A percentile compares a stretch with the other conserved stretches of the same genome.
These are phyloP conservation scores for Hylaea fasciaria DNA, from an alignment of 2,888 invertebrate genomes.

Conservation along the genomic window DNA sequence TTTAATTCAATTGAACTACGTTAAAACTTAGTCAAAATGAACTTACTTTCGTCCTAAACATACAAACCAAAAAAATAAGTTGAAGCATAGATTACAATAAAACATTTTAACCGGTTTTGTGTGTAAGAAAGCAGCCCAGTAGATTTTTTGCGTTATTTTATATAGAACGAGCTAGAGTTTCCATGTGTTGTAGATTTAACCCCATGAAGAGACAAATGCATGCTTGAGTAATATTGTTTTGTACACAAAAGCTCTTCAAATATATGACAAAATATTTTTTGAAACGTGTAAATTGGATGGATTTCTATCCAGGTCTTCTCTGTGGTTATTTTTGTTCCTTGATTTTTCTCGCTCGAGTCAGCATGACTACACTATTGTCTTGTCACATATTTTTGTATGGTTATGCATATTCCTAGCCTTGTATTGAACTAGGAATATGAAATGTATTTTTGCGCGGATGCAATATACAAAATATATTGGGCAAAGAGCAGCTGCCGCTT, in stretches of 20 bases:
- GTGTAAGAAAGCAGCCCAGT: slow-evolving; percentile 42
- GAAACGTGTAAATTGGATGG: slow-evolving; percentile 69
- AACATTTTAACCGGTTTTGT: slow-evolving; percentile 29
- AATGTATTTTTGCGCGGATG: too few species aligned
- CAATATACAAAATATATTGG: too few species aligned
- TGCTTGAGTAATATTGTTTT: slow-evolving; percentile 61
- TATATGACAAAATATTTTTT: slow-evolving; percentile 69
- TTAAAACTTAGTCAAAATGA: too few species aligned
- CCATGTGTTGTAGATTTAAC: slow-evolving; percentile 70
- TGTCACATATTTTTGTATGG: too few species aligned
- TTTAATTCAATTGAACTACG: too few species aligned
- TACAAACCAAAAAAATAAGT: too few species aligned
- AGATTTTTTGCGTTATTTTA: slow-evolving; percentile 51
- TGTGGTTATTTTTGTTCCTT: slow-evolving; percentile 49
- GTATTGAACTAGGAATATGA: too few species aligned
- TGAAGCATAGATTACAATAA: too few species aligned
- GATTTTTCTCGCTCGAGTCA: slow-evolving; percentile 43
- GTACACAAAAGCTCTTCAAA: slow-evolving; percentile 62
- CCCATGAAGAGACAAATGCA: slow-evolving; percentile 51
- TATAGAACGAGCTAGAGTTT: slow-evolving; percentile 78
- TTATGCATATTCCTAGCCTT: too few species aligned
- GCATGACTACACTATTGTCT: slow-evolving; percentile 5
- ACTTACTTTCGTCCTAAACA: too few species aligned
- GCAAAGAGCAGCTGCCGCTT: too few species aligned
- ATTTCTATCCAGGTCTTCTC: slow-evolving; percentile 60